Evolutionary conservation across 2,888 invertebrate species (phyloP).

Genomic region (Allophyes oxyacanthae): DNA sequence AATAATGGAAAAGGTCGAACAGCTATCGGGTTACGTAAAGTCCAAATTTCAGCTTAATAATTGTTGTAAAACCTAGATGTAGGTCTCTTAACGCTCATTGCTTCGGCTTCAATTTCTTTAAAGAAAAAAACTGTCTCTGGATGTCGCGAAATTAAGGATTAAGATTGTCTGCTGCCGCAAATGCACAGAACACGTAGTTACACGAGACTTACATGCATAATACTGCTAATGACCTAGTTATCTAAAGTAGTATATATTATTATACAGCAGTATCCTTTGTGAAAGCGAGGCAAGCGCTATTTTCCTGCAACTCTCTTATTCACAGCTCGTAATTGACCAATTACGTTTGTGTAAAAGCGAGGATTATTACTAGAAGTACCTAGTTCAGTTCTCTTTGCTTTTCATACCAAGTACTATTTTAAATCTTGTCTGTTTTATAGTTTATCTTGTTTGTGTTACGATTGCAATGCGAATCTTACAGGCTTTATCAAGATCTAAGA

Average conservation of each 20-base stretch:
- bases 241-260: constrained; percentile 36
- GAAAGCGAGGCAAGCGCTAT: constrained; percentile 48
- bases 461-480: no score
- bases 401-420: constrained; percentile 28
- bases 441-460: no score
- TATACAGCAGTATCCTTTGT: constrained; percentile 43
- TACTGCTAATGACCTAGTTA: constrained; percentile 45
- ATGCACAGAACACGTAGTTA: constrained; percentile 20
- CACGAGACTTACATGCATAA: constrained; percentile 26
- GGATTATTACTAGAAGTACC: constrained; percentile 28
- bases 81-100: no score
- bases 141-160: neutral
- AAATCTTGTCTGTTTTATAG: neutral
- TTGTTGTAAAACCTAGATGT: no score
- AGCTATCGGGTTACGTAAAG: no score
- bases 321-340: constrained; percentile 51
- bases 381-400: constrained; percentile 6
- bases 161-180: neutral
- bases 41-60: no score
- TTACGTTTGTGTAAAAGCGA: constrained; percentile 47
- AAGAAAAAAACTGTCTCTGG: no score
- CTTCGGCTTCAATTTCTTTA: no score
- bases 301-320: constrained; percentile 49
- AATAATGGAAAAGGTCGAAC: no score
- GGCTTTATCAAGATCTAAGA: no score